A percentile compares a stretch with the other conserved stretches of the same genome.
These are phyloP conservation scores for Geophilus truncorum DNA, from an alignment of 2,888 invertebrate genomes.

Conservation along the genomic window DNA sequence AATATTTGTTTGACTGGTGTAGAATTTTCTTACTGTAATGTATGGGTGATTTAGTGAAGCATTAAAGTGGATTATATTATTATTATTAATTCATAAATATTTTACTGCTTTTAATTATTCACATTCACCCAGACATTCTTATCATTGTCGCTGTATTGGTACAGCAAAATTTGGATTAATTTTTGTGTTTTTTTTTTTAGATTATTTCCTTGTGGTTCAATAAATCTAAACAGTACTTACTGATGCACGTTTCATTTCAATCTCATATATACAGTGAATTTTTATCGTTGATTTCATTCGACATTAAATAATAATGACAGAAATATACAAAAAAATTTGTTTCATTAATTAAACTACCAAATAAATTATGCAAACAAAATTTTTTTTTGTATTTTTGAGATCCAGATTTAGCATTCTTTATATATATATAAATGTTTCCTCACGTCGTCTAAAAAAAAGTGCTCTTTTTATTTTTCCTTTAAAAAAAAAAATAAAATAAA, in stretches of 20 bases:
- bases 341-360: neutral
- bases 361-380: neutral
- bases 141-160: neutral
- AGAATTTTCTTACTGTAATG: constrained; percentile 10
- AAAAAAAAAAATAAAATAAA: too few relatives aligned
- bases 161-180: constrained; percentile 28
- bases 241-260: neutral
- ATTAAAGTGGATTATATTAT: neutral
- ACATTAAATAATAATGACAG: neutral
- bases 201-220: constrained; percentile 31
- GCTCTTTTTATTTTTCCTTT: too few relatives aligned
- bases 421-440: neutral
- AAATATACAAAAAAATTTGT: neutral
- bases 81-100: neutral
- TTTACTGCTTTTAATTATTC: neutral
- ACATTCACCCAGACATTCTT: constrained; percentile 27
- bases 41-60: neutral
- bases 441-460: too few relatives aligned
- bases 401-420: neutral
- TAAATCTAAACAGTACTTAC: constrained; percentile 24
- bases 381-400: neutral
- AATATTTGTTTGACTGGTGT: neutral
- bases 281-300: neutral
- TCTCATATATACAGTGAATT: neutral
- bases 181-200: constrained; percentile 27